Conservation (phyloP, 2,797 vertebrate species). For the Sebastes iracundus region DNA sequence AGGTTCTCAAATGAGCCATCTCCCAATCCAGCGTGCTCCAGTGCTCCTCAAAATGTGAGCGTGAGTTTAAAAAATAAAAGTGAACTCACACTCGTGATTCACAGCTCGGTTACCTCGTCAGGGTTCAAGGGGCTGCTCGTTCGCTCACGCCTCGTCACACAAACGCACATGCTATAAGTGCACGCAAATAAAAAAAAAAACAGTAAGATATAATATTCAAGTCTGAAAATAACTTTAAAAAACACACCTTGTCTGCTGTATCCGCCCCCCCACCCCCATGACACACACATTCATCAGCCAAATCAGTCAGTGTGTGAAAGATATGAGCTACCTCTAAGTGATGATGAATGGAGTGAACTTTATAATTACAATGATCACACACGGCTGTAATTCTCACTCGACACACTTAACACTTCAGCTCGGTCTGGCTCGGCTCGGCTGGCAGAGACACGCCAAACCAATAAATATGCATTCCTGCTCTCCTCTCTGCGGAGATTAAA, state of each 20-base stretch:
- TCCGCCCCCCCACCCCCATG: not conserved
- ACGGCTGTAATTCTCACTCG: constrained; percentile 68
- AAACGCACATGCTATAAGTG: not conserved
- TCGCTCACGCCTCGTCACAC: constrained; percentile 3
- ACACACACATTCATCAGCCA: constrained; percentile 45
- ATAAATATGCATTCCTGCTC: constrained; percentile 77
- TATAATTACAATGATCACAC: constrained; percentile 76
- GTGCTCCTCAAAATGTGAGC: constrained; percentile 21
- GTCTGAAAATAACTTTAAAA: constrained; percentile 10
- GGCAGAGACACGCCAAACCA: constrained; percentile 72
- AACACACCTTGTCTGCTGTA: not conserved
- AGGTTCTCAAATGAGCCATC: constrained; percentile 61
- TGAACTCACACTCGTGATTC: constrained; percentile 46
- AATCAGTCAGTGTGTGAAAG: constrained; percentile 44
- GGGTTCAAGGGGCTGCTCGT: not conserved
- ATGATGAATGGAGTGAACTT: constrained; percentile 69
- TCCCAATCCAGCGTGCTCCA: constrained; percentile 4
- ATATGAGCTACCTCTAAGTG: constrained; percentile 45
- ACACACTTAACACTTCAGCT: constrained; percentile 64
- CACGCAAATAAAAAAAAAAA: not conserved
- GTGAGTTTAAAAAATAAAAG: constrained; percentile 20
- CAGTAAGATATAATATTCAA: constrained; percentile 7
- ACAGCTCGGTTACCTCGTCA: constrained; percentile 18
- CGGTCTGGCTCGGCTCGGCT: constrained; percentile 56
- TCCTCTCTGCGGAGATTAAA: constrained; percentile 61